Evolutionary conservation across 2,888 invertebrate genomes (phyloP).

Genomic region (Tinea pellionella): DNA sequence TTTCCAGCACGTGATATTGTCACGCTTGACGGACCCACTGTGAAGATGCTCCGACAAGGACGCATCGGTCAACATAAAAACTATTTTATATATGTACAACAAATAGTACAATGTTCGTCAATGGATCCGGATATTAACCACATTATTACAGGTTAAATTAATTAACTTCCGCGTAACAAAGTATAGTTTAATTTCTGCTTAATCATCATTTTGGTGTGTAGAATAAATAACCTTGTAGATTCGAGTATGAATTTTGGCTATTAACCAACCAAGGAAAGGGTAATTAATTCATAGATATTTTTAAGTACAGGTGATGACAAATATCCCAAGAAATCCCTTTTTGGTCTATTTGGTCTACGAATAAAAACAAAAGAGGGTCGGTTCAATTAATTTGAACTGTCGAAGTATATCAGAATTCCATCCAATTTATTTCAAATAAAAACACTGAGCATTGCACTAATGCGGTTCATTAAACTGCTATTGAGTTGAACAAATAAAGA

Average conservation of each 20-base stretch:
- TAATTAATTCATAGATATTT: no score
- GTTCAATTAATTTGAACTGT: neutral
- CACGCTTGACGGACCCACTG: constrained; percentile 39
- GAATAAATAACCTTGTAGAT: neutral
- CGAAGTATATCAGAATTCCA: no score
- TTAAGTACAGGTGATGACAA: no score
- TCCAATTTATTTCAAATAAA: no score
- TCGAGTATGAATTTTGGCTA: neutral
- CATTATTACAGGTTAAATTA: neutral
- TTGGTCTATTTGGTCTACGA: neutral
- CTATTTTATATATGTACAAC: neutral
- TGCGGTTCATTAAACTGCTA: neutral
- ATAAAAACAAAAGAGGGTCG: neutral
- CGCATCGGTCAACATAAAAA: constrained; percentile 20
- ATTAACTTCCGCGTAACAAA: constrained; percentile 1
- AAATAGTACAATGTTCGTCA: constrained; percentile 9
- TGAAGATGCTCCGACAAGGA: constrained; percentile 45
- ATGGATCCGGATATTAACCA: constrained; percentile 12
- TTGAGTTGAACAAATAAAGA: neutral
- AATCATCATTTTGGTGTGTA: constrained; percentile 1
- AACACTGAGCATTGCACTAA: neutral
- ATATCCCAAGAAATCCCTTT: neutral
- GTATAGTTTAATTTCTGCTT: constrained; percentile 3
- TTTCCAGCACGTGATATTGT: constrained; percentile 33
- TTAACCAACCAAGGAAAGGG: no score